These are phyloP conservation scores for Aphelinus atriplicis DNA, from an alignment of 1,140 invertebrate species.

Conservation along the genomic window DNA sequence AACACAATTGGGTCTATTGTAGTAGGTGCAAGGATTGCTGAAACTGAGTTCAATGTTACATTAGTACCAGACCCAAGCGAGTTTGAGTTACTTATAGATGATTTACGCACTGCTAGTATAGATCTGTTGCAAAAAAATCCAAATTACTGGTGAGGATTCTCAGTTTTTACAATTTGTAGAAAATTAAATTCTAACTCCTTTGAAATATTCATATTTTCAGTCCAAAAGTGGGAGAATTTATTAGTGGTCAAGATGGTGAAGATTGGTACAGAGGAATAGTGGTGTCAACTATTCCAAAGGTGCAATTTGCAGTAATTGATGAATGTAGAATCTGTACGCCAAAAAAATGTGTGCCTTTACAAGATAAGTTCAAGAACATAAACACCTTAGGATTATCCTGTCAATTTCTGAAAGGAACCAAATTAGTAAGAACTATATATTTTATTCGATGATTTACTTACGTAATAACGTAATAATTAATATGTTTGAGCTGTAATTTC, in stretches of 20 bases:
- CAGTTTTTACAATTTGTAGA: not conserved
- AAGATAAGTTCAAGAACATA: conserved; percentile 38
- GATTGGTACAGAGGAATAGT: conserved; percentile 56
- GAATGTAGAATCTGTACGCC: conserved; percentile 44
- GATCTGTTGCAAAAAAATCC: not conserved
- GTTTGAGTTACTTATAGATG: too few relatives aligned
- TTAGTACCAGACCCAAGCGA: conserved; percentile 29
- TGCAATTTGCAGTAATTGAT: conserved; percentile 50
- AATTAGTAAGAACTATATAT: conserved; percentile 25
- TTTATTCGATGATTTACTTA: not conserved
- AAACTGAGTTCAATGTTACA: conserved; percentile 35
- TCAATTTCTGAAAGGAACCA: conserved; percentile 33
- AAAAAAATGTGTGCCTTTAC: conserved; percentile 32
- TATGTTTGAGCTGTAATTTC: too few relatives aligned
- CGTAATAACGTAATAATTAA: not conserved
- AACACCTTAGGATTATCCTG: conserved; percentile 43
- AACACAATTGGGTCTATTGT: conserved; percentile 39
- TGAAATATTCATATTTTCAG: conserved; percentile 42
- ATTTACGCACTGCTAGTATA: too few relatives aligned
- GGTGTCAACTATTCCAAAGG: conserved; percentile 23
- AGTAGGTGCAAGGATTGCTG: conserved; percentile 32
- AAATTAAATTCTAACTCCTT: not conserved
- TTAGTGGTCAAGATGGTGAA: conserved; percentile 42
- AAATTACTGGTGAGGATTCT: conserved; percentile 41
- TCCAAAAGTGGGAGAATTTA: conserved; percentile 48